phyloP scores from a whole-genome alignment of 2,113 vertebrate species.

The Lipophrys pholis region DNA sequence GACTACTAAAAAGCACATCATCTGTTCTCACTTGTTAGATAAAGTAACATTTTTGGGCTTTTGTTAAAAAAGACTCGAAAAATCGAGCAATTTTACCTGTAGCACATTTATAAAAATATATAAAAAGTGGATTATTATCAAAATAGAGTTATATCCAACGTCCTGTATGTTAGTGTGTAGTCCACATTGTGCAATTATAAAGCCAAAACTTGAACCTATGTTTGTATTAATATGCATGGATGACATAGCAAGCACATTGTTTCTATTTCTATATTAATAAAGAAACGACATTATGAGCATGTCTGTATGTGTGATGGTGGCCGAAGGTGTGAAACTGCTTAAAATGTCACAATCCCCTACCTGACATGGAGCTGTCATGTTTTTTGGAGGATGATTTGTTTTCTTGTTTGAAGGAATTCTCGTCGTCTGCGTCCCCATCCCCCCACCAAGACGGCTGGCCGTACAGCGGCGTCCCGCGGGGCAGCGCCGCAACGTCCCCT shows the following conservation, averaged over 20 bases:
- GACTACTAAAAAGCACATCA: neutral
- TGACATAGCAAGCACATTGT: too few species aligned
- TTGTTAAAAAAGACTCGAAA: too few species aligned
- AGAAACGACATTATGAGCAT: neutral
- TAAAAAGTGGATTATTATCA: too few species aligned
- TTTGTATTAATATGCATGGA: too few species aligned
- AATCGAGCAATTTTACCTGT: too few species aligned
- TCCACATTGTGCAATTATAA: too few species aligned
- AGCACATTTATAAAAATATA: too few species aligned
- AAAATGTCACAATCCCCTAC: slow-evolving; percentile 68
- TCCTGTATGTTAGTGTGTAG: too few species aligned
- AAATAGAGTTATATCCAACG: too few species aligned
- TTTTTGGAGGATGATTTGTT: slow-evolving; percentile 87
- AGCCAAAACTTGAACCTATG: too few species aligned
- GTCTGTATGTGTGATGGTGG: neutral
- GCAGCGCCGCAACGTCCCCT: slow-evolving; percentile 89
- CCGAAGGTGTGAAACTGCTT: neutral
- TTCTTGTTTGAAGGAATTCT: slow-evolving; percentile 90
- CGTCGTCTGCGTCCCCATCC: slow-evolving; percentile 93
- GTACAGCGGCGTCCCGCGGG: slow-evolving; percentile 95
- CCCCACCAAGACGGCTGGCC: slow-evolving; percentile 99
- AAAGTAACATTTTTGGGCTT: too few species aligned
- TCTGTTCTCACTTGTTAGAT: neutral
- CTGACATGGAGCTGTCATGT: slow-evolving; percentile 84
- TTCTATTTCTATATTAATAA: neutral